These are phyloP conservation scores for Neodontobutis hainanensis DNA, from an alignment of 2,113 vertebrate species.

Conservation along the genomic window DNA sequence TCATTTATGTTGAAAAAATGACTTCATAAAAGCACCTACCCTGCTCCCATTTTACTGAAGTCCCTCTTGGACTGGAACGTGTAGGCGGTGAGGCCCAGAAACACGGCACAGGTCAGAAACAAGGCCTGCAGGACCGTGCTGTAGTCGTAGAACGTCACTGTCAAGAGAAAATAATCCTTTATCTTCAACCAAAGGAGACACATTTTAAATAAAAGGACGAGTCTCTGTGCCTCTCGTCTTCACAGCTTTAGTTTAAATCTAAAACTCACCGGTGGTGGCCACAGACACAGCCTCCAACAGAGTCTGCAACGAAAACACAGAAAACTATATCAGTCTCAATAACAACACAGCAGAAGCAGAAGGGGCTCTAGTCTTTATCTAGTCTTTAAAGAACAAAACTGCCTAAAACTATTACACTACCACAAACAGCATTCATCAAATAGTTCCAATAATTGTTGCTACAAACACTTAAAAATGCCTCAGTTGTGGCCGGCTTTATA, in stretches of 20 bases:
- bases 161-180: conserved; percentile 16
- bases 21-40: conserved; percentile 73
- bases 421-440: no score
- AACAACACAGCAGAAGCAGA: not conserved
- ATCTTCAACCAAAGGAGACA: not conserved
- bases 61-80: conserved; percentile 95
- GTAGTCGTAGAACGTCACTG: conserved; percentile 92
- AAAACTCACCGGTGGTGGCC: conserved; percentile 84
- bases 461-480: no score
- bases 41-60: conserved; percentile 92
- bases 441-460: no score
- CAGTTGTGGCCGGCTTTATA: no score
- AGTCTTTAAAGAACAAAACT: no score
- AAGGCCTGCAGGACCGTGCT: conserved; percentile 88
- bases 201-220: no score
- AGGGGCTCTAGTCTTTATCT: no score
- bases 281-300: conserved; percentile 89
- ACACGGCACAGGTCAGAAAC: conserved; percentile 88
- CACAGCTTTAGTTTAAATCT: not conserved
- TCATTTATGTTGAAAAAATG: no score
- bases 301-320: conserved; percentile 77
- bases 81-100: conserved; percentile 87
- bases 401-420: no score
- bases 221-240: not conserved
- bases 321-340: not conserved